Base-by-base conservation (phyloP, 2,888 invertebrate species). In the Lepeophtheirus nordmannii region DNA sequence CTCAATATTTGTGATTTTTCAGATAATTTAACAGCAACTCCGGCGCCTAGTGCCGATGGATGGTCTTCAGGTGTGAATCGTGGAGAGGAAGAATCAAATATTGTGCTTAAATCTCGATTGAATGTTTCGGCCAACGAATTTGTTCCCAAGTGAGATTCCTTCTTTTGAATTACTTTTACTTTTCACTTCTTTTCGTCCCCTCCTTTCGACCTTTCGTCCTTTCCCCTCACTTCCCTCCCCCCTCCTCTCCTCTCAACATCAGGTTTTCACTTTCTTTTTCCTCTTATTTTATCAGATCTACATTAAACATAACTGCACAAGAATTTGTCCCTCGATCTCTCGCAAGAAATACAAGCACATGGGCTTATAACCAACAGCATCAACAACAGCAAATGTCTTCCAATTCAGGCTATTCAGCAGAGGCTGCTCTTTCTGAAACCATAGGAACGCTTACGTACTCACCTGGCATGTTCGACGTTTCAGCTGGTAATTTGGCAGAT, bases 281-380 rank as follows among this genome's bases (percentile, higher is more conserved):
- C 30, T n/a, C n/a, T n/a, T n/a, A n/a, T n/a, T n/a, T 30, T 30
- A 5, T 2, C 17, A 63, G 63, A 30, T 56, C 63, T 53, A 63
- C 41, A 17, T 56, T 63, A 3, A 63, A 53, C 38, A 38, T 56
- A 9, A 20, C 63, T 30, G 63, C 63, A 1, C 46, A 46, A 56
- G 63, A 63, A 23, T 63, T 63, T 37, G 63, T 63, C 7, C 63
- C 63, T 53, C 46, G 63, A 9, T 46, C 53, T 37, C 41, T 63
- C 23, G 63, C 63, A 11, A 20, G 63, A n/a, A 63, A 63, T 37
- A 63, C 63, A n/a, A 56, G 56, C 12, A 41, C 41, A 11, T 63
- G 63, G 63, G 63, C 63, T 10, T 46, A 46, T 22, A 20, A 56
- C n/a, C 63, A 63, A 30, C 63, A 63, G 37, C 63, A 63, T 22